Percentiles rank a stretch among this genome's conserved stretches.
These are phyloP conservation scores for Agapostemon virescens DNA, from an alignment of 2,888 invertebrate species.

Conservation along the genomic window DNA sequence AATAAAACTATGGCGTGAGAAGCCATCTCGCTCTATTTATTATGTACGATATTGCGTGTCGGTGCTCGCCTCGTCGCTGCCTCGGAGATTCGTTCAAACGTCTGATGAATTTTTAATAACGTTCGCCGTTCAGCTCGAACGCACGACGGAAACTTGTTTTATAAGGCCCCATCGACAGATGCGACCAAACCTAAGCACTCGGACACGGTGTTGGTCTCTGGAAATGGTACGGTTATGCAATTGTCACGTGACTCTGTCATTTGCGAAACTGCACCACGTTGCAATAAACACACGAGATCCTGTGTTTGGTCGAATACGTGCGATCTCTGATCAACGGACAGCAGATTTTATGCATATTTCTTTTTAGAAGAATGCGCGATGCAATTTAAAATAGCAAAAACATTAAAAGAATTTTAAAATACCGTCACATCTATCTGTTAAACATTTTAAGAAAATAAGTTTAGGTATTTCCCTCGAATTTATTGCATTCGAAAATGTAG, in stretches of 20 bases:
- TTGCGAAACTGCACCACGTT: background rate
- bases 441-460: no score
- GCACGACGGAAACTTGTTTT: background rate
- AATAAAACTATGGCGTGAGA: background rate
- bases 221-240: conserved; percentile 27
- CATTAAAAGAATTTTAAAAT: no score
- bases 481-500: background rate
- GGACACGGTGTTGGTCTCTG: background rate
- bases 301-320: background rate
- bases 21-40: conserved; percentile 13
- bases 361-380: no score
- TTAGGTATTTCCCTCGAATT: no score
- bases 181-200: background rate
- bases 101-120: background rate
- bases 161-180: background rate
- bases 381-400: no score
- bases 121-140: background rate
- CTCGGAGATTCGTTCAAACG: background rate
- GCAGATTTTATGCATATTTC: no score
- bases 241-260: conserved; percentile 11
- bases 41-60: conserved; percentile 20
- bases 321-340: no score
- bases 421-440: no score
- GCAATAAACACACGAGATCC: background rate
- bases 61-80: background rate